phyloP scores from a whole-genome alignment of 1,140 invertebrate genomes.

The Drosophila kurseongensis region DNA sequence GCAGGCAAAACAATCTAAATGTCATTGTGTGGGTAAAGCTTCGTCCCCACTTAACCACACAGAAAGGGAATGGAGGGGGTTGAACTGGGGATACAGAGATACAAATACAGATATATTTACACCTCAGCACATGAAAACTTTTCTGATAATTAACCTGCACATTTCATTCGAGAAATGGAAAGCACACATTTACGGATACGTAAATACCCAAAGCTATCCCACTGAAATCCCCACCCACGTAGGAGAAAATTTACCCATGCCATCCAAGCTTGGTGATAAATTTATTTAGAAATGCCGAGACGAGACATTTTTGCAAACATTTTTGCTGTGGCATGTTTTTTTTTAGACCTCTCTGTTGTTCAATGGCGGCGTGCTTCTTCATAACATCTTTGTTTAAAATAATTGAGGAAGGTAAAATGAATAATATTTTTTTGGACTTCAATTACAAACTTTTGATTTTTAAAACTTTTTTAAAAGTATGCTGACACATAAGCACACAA shows the following conservation, averaged over 20 bases:
- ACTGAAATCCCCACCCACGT: conserved; percentile 6
- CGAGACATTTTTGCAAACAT: conserved; percentile 71
- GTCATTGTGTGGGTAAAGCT: conserved; percentile 6
- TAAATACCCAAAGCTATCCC: conserved; percentile 8
- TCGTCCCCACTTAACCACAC: conserved; percentile 25
- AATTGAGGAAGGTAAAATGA: background rate
- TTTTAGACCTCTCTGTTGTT: conserved; percentile 21
- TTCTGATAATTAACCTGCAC: conserved; percentile 70
- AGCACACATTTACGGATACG: conserved; percentile 22
- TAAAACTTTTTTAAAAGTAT: too few species aligned
- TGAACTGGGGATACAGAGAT: conserved; percentile 20
- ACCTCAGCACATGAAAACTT: conserved; percentile 59
- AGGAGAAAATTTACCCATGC: conserved; percentile 45
- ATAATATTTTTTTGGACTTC: too few species aligned
- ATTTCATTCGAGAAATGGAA: conserved; percentile 51
- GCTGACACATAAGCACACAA: too few species aligned
- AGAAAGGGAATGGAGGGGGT: conserved; percentile 11
- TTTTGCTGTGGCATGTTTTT: conserved; percentile 34
- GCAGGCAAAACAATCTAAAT: background rate
- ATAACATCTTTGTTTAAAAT: background rate
- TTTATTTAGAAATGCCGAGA: conserved; percentile 67
- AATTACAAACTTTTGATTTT: too few species aligned
- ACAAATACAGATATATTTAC: conserved; percentile 39
- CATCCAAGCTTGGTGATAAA: conserved; percentile 67
- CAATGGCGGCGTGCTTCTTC: background rate